Evolutionary conservation across 1,140 invertebrate species (phyloP).

Genomic region (Drosophila yakuba): DNA sequence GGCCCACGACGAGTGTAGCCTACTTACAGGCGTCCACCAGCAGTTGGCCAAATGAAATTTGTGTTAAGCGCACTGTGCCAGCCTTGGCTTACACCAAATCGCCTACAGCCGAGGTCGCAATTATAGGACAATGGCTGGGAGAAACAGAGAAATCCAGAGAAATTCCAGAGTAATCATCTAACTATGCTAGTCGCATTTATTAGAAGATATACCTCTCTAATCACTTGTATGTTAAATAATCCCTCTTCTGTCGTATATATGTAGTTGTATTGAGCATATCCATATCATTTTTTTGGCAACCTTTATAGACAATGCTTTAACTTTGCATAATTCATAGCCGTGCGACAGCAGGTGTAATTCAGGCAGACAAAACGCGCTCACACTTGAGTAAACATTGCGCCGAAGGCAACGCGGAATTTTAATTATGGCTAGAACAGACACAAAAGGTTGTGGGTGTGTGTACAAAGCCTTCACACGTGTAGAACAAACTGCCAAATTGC

Average conservation of each 20-base stretch:
- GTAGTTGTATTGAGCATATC: too few relatives aligned
- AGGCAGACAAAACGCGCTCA: constrained; percentile 20
- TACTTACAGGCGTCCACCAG: constrained; percentile 29
- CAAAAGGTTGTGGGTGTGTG: not conserved
- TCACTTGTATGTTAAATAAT: too few relatives aligned
- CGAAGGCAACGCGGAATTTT: constrained; percentile 56
- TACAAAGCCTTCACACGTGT: not conserved
- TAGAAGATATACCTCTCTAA: too few relatives aligned
- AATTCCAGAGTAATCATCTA: too few relatives aligned
- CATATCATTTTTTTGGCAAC: too few relatives aligned
- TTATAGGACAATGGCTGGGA: not conserved
- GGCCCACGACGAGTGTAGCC: constrained; percentile 51
- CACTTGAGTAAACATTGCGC: constrained; percentile 66
- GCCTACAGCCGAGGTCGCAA: constrained; percentile 3
- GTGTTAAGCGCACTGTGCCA: constrained; percentile 36
- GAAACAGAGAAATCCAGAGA: too few relatives aligned
- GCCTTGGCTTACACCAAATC: constrained; percentile 24
- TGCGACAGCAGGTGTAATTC: not conserved
- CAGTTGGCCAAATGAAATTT: constrained; percentile 69
- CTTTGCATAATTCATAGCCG: too few relatives aligned
- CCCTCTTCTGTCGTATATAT: too few relatives aligned
- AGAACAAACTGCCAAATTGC: constrained; percentile 23
- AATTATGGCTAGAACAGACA: constrained; percentile 56
- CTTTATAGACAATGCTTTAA: too few relatives aligned
- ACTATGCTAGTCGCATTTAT: too few relatives aligned